Base-by-base conservation (phyloP, 2,888 invertebrate species). In the Lymantria dispar region DNA sequence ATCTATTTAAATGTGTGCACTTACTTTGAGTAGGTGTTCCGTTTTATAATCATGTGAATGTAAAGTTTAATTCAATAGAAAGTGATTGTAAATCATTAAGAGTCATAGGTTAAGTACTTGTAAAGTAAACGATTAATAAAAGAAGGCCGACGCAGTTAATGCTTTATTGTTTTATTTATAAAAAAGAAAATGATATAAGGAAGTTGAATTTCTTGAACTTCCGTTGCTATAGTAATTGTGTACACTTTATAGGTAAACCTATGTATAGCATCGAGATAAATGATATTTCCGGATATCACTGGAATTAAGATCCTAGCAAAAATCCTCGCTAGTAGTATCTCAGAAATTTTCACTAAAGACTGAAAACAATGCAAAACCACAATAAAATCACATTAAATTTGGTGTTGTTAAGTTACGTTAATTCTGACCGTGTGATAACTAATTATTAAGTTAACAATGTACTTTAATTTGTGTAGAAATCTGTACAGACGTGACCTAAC, bases 401-500 rank as follows among this genome's bases (percentile, higher is more conserved):
- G 5, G 38, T 38, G 37, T 37, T 37, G 7, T n/a, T 11, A n/a
- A 1, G 38, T 38, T 5, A 11, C 36, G 22, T 12, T 29, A 14
- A 51, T 57, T 65, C 64, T 57, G 68, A 58, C 60, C 51, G 52
- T 43, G 43, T 56, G 54, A 54, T 66, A 45, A 52, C 48, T 45
- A 48, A 54, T 58, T 50, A 56, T 38, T 47, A 54, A 40, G 45
- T 52, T 37, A 61, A 64, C 56, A 67, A 67, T 54, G 45, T 54
- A 60, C 47, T 13, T 56, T 52, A 54, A 7, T 47, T 65, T 53
- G 66, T 62, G 60, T 69, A 53, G 52, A 63, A 63, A 69, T 58
- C 52, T 66, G 57, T 64, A 68, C 58, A 60, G 54, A 68, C 69
- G 66, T 70, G 72, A 70, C 70, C 64, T 54, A 61, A 68, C 64